Evolutionary conservation across 30 jellyfish, hydroid and myxozoan genomes (phyloP).

Genomic region (Turritopsis dohrnii): DNA sequence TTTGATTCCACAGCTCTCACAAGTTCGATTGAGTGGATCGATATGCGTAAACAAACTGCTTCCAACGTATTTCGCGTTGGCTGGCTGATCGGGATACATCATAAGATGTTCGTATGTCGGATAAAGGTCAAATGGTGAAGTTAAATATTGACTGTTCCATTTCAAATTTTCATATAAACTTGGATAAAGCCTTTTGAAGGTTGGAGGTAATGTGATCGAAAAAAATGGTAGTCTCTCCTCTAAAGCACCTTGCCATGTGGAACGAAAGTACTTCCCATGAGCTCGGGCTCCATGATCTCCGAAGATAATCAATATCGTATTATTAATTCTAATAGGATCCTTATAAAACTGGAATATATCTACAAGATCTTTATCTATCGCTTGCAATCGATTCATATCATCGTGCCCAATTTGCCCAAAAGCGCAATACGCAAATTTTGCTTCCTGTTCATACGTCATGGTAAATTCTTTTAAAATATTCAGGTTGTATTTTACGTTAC

Average conservation of each 20-base stretch:
- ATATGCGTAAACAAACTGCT: constrained; percentile 59
- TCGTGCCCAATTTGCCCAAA: constrained; percentile 35
- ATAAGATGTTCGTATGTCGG: constrained; percentile 56
- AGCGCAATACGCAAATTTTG: constrained; percentile 36
- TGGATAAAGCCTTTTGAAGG: constrained; percentile 30
- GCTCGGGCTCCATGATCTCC: constrained; percentile 85
- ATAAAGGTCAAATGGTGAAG: constrained; percentile 73
- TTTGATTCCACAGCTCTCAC: constrained; percentile 55
- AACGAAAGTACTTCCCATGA: constrained; percentile 31
- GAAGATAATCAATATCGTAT: constrained; percentile 42
- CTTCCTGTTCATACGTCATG: constrained; percentile 11
- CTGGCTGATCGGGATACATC: constrained; percentile 33
- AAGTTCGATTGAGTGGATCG: constrained; percentile 37
- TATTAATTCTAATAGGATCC: constrained; percentile 15
- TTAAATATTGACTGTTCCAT: constrained; percentile 40
- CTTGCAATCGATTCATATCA: constrained; percentile 11
- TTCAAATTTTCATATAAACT: constrained; percentile 31
- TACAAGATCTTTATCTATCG: constrained; percentile 26
- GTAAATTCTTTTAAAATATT: constrained; percentile 8
- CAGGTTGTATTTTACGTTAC: constrained; percentile 8
- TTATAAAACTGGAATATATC: constrained; percentile 27
- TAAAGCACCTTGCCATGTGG: constrained; percentile 55
- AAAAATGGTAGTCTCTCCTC: constrained; percentile 82
- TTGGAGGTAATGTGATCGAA: constrained; percentile 56
- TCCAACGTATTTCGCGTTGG: constrained; percentile 23